Conservation (phyloP, 2,888 invertebrate genomes). For the Melieria picta region DNA sequence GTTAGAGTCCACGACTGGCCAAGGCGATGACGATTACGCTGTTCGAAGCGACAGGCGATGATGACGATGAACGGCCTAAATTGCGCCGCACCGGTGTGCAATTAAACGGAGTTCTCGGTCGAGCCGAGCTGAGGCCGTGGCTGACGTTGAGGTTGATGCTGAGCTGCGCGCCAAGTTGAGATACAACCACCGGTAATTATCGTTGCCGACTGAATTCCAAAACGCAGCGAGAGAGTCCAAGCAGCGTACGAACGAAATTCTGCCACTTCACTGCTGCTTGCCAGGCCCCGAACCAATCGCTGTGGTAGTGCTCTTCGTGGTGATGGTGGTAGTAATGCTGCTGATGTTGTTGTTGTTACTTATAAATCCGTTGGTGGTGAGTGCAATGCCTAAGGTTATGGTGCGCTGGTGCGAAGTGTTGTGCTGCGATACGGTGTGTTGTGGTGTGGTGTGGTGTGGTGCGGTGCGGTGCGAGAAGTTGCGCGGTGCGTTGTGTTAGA, state of each 20-base stretch:
- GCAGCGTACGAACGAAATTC: neutral
- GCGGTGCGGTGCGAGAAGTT: neutral
- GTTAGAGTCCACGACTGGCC: no score
- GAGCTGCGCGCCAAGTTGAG: constrained; percentile 36
- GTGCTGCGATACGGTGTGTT: neutral
- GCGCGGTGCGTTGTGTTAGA: constrained; percentile 20
- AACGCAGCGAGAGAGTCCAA: constrained; percentile 61
- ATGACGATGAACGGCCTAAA: constrained; percentile 6
- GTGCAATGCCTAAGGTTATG: neutral
- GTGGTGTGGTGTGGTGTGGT: constrained; percentile 1
- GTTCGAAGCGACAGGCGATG: neutral
- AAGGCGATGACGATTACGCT: constrained; percentile 20
- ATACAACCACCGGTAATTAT: constrained; percentile 66
- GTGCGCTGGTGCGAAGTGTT: constrained; percentile 22
- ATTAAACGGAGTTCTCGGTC: constrained; percentile 26
- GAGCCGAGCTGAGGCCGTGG: constrained; percentile 47
- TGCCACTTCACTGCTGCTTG: neutral
- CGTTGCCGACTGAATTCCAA: constrained; percentile 64
- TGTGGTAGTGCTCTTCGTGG: no score
- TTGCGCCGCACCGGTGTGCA: constrained; percentile 30
- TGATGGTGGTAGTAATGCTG: no score
- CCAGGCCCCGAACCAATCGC: constrained; percentile 17
- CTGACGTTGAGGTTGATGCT: constrained; percentile 18
- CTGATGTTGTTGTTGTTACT: neutral
- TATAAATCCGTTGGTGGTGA: constrained; percentile 16